Evolutionary conservation across 2,888 invertebrate genomes (phyloP).

Genomic region (Nomada hirtipes): DNA sequence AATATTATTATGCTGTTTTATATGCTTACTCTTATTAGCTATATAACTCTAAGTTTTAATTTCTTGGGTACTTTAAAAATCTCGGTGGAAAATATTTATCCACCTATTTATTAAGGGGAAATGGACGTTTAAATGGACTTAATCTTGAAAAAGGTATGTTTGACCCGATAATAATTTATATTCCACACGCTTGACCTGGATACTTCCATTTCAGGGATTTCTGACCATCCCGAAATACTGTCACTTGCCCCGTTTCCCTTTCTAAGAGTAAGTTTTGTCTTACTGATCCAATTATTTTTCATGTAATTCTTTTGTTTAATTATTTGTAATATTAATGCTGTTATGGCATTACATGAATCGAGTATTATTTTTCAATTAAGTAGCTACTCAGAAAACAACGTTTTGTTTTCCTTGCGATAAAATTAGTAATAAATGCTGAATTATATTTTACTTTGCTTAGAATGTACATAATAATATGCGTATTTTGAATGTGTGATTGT

Average conservation of each 20-base stretch:
- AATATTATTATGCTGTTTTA: no score
- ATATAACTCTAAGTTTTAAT: no score
- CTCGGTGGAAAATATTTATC: background rate
- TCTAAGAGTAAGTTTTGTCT: background rate
- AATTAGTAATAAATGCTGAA: no score
- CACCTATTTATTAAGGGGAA: background rate
- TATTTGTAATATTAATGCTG: background rate
- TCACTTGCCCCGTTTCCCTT: background rate
- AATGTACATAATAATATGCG: no score
- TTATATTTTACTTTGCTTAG: no score
- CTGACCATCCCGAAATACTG: conserved; percentile 10
- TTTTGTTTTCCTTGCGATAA: no score
- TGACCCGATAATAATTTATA: conserved; percentile 5
- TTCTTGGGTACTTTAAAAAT: background rate
- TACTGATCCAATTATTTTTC: background rate
- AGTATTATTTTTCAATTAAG: no score
- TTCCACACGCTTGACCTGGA: conserved; percentile 17
- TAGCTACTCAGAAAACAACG: no score
- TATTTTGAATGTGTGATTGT: no score
- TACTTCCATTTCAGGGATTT: conserved; percentile 18
- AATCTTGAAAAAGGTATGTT: conserved; percentile 7
- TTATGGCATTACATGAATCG: background rate
- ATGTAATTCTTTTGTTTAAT: background rate
- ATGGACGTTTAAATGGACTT: background rate
- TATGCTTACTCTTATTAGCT: no score